Percentiles rank a stretch among this genome's conserved stretches.
Evolutionary conservation across 2,113 vertebrate species (phyloP).

Genomic region (Hirundichthys speculiger): DNA sequence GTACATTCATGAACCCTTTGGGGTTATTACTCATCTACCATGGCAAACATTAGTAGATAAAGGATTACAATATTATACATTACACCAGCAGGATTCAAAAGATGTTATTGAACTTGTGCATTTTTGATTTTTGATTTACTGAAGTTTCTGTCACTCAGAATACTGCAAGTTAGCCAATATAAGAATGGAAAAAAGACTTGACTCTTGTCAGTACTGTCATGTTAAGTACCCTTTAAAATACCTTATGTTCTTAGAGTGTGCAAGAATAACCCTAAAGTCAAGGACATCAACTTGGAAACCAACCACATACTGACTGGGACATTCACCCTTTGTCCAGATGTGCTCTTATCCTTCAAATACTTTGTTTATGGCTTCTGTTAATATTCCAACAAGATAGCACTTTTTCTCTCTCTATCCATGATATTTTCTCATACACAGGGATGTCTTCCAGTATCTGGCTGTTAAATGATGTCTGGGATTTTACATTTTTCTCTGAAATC

Average conservation of each 20-base stretch:
- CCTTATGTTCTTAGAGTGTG: conserved; percentile 28
- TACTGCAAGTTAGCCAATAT: too few species aligned
- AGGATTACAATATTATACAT: too few species aligned
- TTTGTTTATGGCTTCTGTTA: conserved; percentile 59
- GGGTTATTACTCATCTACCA: background rate
- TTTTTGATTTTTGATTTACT: too few species aligned
- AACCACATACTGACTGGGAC: conserved; percentile 67
- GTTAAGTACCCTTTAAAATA: conserved; percentile 15
- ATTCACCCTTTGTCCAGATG: conserved; percentile 67
- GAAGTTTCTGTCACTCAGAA: too few species aligned
- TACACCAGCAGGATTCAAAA: too few species aligned
- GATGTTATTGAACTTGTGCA: too few species aligned
- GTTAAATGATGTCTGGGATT: conserved; percentile 16
- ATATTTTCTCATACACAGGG: conserved; percentile 46
- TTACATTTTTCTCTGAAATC: conserved; percentile 18
- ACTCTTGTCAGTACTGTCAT: background rate
- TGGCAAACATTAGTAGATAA: background rate
- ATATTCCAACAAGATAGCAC: conserved; percentile 46
- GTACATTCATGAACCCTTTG: conserved; percentile 11
- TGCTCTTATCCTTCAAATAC: conserved; percentile 50
- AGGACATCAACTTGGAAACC: conserved; percentile 62
- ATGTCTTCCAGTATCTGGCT: conserved; percentile 10
- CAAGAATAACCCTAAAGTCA: conserved; percentile 43
- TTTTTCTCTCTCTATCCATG: conserved; percentile 38
- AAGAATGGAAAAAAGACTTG: background rate